phyloP scores from a whole-genome alignment of 2,888 invertebrate species.

The Pyralis farinalis region DNA sequence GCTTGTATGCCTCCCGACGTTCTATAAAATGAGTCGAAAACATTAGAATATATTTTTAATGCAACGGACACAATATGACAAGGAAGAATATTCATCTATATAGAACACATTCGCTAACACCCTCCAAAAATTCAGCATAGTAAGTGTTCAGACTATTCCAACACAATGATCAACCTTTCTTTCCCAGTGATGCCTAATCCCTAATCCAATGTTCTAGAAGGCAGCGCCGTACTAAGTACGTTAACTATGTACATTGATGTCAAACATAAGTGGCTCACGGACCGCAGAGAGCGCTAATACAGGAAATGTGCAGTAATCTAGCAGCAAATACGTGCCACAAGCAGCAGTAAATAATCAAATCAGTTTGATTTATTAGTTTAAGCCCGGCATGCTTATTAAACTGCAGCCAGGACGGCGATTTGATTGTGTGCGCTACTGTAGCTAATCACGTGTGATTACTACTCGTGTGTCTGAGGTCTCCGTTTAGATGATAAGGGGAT shows the following conservation, averaged over 20 bases:
- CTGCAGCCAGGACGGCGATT: slow-evolving; percentile 36
- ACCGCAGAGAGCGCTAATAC: slow-evolving; percentile 2
- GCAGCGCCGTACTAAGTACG: neutral
- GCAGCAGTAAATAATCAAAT: slow-evolving; percentile 67
- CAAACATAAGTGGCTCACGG: slow-evolving; percentile 6
- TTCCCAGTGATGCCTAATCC: neutral
- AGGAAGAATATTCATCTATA: no score
- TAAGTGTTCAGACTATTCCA: no score
- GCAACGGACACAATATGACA: no score
- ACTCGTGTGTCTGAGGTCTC: no score
- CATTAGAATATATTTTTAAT: no score
- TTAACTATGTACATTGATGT: slow-evolving; percentile 1
- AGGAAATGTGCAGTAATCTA: slow-evolving; percentile 32
- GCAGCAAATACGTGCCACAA: slow-evolving; percentile 32
- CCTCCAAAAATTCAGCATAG: no score
- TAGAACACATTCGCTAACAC: no score
- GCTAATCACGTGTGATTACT: neutral
- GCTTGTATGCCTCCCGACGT: no score
- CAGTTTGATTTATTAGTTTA: slow-evolving; percentile 66
- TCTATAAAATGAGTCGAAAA: no score
- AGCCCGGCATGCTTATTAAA: slow-evolving; percentile 63
- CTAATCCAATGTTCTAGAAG: neutral
- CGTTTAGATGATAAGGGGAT: no score
- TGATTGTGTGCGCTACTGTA: slow-evolving; percentile 33
- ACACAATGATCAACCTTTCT: neutral